Percentiles rank a stretch among this genome's conserved stretches.
Evolutionary conservation across 2,888 invertebrate genomes (phyloP).

Genomic region (Agrilus cyanescens): DNA sequence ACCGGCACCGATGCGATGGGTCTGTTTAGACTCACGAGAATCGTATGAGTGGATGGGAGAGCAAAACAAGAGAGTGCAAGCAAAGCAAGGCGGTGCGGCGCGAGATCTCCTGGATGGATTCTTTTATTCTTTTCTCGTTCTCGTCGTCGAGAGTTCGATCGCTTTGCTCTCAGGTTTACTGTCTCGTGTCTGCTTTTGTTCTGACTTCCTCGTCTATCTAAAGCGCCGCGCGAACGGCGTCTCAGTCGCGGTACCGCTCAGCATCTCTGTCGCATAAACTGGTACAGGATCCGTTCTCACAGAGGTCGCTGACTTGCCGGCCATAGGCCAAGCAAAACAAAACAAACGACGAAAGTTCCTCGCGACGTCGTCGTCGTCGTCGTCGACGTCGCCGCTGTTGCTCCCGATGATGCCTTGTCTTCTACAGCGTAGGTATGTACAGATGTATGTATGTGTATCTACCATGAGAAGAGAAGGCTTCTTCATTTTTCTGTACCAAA

Average conservation of each 20-base stretch:
- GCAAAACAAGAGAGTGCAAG: conserved; percentile 3
- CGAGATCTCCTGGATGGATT: conserved; percentile 18
- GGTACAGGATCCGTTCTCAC: conserved; percentile 32
- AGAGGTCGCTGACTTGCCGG: conserved; percentile 37
- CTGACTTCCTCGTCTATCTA: conserved; percentile 28
- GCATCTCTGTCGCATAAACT: conserved; percentile 43
- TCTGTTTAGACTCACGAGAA: no score
- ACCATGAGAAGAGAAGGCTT: no score
- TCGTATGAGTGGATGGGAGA: not conserved
- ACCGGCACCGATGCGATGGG: no score
- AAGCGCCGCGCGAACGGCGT: conserved; percentile 23
- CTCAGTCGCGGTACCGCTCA: conserved; percentile 40
- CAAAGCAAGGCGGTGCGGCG: conserved; percentile 13
- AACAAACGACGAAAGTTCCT: conserved; percentile 32
- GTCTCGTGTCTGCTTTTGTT: conserved; percentile 35
- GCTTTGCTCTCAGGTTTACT: conserved; percentile 30
- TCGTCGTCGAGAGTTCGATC: conserved; percentile 27
- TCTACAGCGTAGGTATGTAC: no score
- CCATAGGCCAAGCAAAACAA: conserved; percentile 36
- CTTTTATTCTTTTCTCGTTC: conserved; percentile 33
- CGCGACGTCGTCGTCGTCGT: conserved; percentile 10
- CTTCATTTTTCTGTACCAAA: no score
- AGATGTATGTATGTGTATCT: no score
- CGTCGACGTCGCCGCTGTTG: conserved; percentile 7
- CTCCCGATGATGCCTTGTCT: conserved; percentile 1